Percentiles rank a stretch among this genome's conserved stretches.
Conservation (phyloP, 2,113 vertebrate species). For the Erpornis zantholeuca region DNA sequence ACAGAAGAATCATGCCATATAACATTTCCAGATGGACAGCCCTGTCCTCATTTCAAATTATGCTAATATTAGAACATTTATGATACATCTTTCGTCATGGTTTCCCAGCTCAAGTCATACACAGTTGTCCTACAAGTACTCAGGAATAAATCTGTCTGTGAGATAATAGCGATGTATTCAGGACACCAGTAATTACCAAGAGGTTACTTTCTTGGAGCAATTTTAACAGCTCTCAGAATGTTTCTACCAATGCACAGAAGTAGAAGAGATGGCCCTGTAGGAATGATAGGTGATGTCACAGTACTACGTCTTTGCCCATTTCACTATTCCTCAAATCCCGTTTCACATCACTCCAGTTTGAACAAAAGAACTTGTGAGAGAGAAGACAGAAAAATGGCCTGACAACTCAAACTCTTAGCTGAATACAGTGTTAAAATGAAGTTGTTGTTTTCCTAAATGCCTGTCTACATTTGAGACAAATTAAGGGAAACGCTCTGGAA, state of each 20-base stretch:
- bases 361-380: not conserved
- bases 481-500: too few species aligned
- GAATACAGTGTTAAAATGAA: not conserved
- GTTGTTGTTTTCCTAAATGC: not conserved
- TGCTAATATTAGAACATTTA: constrained; percentile 31
- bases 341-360: not conserved
- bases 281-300: not conserved
- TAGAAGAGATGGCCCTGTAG: not conserved
- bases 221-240: not conserved
- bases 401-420: not conserved
- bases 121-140: not conserved
- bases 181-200: not conserved
- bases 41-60: not conserved
- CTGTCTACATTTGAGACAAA: too few species aligned
- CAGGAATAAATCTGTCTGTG: not conserved
- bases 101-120: not conserved
- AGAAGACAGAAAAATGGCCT: not conserved
- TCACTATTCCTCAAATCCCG: not conserved
- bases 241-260: not conserved
- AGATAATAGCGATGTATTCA: not conserved
- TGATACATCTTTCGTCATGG: not conserved
- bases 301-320: not conserved
- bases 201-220: not conserved
- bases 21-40: constrained; percentile 27
- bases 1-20: not conserved